Percentiles rank a stretch among this genome's conserved stretches.
These are phyloP conservation scores for Pheosia tremula DNA, from an alignment of 2,888 invertebrate species.

Conservation along the genomic window DNA sequence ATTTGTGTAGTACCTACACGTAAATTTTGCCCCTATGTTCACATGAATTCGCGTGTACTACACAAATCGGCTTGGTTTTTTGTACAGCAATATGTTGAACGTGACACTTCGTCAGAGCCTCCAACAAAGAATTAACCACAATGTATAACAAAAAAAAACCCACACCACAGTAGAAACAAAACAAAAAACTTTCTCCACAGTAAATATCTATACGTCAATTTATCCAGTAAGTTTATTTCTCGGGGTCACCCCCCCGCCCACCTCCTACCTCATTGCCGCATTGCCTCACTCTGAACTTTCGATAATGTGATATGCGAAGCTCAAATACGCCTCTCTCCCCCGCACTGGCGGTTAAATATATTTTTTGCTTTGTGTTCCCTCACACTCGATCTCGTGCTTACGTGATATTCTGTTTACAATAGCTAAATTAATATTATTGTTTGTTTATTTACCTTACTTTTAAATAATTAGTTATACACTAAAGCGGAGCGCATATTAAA, in stretches of 20 bases:
- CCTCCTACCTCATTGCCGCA: not conserved
- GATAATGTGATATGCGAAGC: conserved; percentile 55
- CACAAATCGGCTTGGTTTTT: too few relatives aligned
- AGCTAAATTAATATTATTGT: not conserved
- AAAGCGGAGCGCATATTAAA: too few relatives aligned
- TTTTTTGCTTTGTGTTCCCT: conserved; percentile 26
- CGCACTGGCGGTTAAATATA: conserved; percentile 34
- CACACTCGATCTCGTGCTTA: conserved; percentile 34
- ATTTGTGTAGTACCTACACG: too few relatives aligned
- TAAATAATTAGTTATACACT: too few relatives aligned
- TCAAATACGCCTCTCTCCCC: conserved; percentile 37
- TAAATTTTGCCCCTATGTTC: too few relatives aligned
- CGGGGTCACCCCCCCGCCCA: conserved; percentile 24
- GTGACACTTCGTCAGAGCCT: too few relatives aligned
- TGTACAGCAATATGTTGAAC: too few relatives aligned
- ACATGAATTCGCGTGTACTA: too few relatives aligned
- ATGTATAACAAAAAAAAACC: conserved; percentile 8
- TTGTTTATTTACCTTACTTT: not conserved
- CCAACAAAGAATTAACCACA: too few relatives aligned
- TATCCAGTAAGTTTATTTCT: conserved; percentile 37
- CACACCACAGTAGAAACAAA: conserved; percentile 28
- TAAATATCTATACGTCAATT: conserved; percentile 35
- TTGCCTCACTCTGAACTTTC: conserved; percentile 36
- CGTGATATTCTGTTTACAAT: conserved; percentile 18
- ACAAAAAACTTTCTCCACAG: conserved; percentile 39